Conservation (phyloP, 1,140 invertebrate species). For the Aphidius ervi region DNA sequence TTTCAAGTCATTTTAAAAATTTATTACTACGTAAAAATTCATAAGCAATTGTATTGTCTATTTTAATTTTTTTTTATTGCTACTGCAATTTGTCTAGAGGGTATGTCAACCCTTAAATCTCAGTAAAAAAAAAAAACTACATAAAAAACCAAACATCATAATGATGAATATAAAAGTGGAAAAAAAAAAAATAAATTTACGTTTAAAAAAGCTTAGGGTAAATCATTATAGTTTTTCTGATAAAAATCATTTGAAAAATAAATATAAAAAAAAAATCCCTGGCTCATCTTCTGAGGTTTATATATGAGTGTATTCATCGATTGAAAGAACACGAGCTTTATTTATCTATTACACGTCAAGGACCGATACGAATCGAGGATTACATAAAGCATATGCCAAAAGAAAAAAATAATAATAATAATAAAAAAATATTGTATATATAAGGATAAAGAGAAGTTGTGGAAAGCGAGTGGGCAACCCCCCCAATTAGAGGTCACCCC, state of each 20-base stretch:
- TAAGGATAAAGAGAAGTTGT: conserved; percentile 19
- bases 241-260: conserved; percentile 6
- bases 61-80: conserved; percentile 7
- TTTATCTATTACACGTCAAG: conserved; percentile 50
- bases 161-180: not conserved
- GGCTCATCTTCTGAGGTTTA: conserved; percentile 5
- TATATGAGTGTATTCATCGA: conserved; percentile 21
- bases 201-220: not conserved
- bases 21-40: not conserved
- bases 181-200: not conserved
- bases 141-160: too few species aligned
- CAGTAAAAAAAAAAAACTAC: not conserved
- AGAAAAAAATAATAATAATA: conserved; percentile 34
- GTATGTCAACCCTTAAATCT: not conserved
- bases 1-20: not conserved
- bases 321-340: conserved; percentile 42
- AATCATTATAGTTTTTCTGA: conserved; percentile 15
- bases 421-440: not conserved
- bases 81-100: not conserved
- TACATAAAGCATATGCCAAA: conserved; percentile 49
- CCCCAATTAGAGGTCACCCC: conserved; percentile 49
- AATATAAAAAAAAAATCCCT: not conserved
- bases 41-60: not conserved
- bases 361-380: conserved; percentile 43
- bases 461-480: conserved; percentile 45